Conservation (phyloP, 2,888 invertebrate species). For the Protodeltote pygarga region DNA sequence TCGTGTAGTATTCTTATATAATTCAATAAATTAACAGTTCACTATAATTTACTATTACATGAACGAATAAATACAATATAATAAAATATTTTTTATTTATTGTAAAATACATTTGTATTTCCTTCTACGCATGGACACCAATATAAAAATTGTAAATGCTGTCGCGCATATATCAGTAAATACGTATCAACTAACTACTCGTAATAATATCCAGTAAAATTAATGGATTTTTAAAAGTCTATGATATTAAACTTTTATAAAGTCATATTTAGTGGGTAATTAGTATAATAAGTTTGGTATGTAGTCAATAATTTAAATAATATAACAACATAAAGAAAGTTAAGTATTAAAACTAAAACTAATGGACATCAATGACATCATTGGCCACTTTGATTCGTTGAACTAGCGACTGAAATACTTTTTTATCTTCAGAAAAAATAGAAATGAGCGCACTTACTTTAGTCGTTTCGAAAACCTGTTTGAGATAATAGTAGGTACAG, state of each 20-base stretch:
- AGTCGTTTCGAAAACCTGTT: too few species aligned
- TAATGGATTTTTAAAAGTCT: slow-evolving; percentile 7
- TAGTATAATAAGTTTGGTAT: neutral
- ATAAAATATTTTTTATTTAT: slow-evolving; percentile 40
- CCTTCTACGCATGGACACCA: slow-evolving; percentile 30
- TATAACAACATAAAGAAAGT: slow-evolving; percentile 17
- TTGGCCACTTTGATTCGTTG: slow-evolving; percentile 55
- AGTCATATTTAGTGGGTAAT: slow-evolving; percentile 17
- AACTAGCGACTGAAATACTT: slow-evolving; percentile 37
- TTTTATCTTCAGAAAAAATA: slow-evolving; percentile 8
- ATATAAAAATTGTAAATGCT: slow-evolving; percentile 27
- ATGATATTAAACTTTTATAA: slow-evolving; percentile 10
- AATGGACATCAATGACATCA: slow-evolving; percentile 26
- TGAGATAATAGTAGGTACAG: too few species aligned
- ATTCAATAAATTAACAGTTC: slow-evolving; percentile 56
- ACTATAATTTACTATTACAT: slow-evolving; percentile 40
- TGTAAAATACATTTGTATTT: slow-evolving; percentile 36
- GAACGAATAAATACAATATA: slow-evolving; percentile 46
- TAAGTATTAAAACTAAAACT: slow-evolving; percentile 24
- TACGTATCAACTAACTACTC: slow-evolving; percentile 27
- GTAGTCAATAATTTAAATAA: slow-evolving; percentile 11
- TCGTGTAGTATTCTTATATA: slow-evolving; percentile 32
- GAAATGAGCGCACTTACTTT: neutral
- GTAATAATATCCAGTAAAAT: slow-evolving; percentile 22
- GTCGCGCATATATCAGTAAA: slow-evolving; percentile 4